A percentile compares a stretch with the other conserved stretches of the same genome.
phyloP scores from a whole-genome alignment of 1,140 invertebrate genomes.

The Akabosia matsudoensis region DNA sequence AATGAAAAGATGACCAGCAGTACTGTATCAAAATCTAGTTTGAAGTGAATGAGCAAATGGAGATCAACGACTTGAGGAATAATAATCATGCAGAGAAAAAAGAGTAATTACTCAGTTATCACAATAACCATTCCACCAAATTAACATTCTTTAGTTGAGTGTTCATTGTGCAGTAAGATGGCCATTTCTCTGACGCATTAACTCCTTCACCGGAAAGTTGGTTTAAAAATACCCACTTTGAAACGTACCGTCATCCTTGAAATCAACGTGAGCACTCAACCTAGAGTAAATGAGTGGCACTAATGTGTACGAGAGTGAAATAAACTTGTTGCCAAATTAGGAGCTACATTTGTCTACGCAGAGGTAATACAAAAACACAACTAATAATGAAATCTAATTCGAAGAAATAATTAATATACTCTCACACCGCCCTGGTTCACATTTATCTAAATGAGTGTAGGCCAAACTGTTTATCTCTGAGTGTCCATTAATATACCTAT shows the following conservation, averaged over 20 bases:
- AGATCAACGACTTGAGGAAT: background rate
- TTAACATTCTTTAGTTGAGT: background rate
- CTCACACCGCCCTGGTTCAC: slow-evolving; percentile 19
- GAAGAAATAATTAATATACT: slow-evolving; percentile 19
- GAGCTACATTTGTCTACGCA: slow-evolving; percentile 1
- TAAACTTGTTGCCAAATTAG: slow-evolving; percentile 18
- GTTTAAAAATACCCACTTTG: slow-evolving; percentile 1
- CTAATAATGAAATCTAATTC: slow-evolving; percentile 18
- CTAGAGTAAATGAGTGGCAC: background rate
- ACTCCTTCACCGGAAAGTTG: background rate
- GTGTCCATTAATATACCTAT: background rate
- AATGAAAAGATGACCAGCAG: too few species aligned
- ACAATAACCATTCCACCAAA: slow-evolving; percentile 7
- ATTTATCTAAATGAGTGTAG: slow-evolving; percentile 25
- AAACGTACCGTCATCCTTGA: background rate
- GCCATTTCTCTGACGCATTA: background rate
- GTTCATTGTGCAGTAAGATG: background rate
- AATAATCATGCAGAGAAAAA: background rate
- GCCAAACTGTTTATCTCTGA: slow-evolving; percentile 6
- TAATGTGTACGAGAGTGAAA: background rate
- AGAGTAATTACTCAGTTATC: slow-evolving; percentile 18
- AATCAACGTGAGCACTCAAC: background rate
- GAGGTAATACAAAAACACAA: background rate
- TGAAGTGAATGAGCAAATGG: background rate
- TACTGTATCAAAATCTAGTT: background rate